Conservation (phyloP, 2,797 vertebrate genomes). For the Channallabes apus region DNA sequence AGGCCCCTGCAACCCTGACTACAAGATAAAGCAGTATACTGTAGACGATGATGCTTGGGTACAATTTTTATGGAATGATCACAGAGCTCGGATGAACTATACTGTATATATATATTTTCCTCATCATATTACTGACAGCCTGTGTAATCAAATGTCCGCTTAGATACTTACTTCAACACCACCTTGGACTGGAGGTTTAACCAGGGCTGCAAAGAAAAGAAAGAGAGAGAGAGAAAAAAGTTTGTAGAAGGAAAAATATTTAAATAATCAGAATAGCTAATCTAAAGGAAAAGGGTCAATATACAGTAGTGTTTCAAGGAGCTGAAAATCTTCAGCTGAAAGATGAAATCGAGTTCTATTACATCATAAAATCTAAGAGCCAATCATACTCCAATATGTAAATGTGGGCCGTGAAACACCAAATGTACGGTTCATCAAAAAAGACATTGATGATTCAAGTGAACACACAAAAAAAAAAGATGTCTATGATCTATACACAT, state of each 20-base stretch:
- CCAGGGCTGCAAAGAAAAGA: not conserved
- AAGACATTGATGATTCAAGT: not conserved
- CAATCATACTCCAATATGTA: not conserved
- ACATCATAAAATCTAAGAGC: constrained; percentile 7
- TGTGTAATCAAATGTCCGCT: not conserved
- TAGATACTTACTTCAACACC: constrained; percentile 19
- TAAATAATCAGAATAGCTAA: not conserved
- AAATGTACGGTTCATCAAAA: not conserved
- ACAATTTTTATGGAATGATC: not conserved
- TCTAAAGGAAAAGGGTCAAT: not conserved
- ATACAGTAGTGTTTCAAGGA: not conserved
- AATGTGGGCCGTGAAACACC: not conserved
- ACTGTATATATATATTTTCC: not conserved
- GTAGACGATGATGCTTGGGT: not conserved
- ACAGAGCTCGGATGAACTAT: not conserved
- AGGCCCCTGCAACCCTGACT: too few species aligned
- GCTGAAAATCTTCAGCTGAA: not conserved
- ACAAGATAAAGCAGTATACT: too few species aligned
- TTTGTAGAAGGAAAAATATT: not conserved
- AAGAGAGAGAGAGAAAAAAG: not conserved
- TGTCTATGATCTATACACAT: not conserved
- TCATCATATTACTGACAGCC: not conserved
- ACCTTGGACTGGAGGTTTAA: not conserved
- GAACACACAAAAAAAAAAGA: not conserved
- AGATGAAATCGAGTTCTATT: not conserved